Base-by-base conservation (phyloP, 1,140 invertebrate species). In the Drosophila parvula region DNA sequence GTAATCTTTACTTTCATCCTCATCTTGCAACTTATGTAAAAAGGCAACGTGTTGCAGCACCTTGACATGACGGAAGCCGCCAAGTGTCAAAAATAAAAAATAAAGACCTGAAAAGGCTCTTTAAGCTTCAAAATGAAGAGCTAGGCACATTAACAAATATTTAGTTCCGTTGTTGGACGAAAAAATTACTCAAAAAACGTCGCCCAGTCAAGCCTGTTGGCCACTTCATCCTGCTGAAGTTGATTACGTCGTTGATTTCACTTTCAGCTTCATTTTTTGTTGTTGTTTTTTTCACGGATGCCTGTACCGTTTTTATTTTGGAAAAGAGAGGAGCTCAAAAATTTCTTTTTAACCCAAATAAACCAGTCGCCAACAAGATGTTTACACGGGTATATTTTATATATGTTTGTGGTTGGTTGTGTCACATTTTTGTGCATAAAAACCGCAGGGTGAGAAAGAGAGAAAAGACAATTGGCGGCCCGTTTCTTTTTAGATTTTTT, bases 261-360 rank as follows among this genome's bases (percentile, higher is more conserved):
- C 84, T 89, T 84, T 89, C 85, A 30, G 38, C 53, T 55, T 69
- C n/a, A n/a, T 53, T 57, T 28, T 59, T 59, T 61, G 41, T 43
- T 38, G 12, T 7, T 32, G 36, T 45, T 58, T 44, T 58, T 44
- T 89, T 70, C 28, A 75, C 59, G 50, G 74, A 89, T 78, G 78
- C 67, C 64, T 58, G 73, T 84, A 55, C 84, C 78, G 85, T 88
- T 88, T 79, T 53, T 55, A 65, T 44, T 67, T 43, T 38, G 48
- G 30, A 36, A 43, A 41, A 63, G 32, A 44, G 30, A 11, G 40
- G 40, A 40, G 55, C 62, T 44, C 44, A n/a, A 68, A 55, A 68
- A 89, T 89, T 89, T 89, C 85, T 90, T 84, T 88, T 89, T 89
- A 89, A 74, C 84, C 84, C 78, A 89, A 81, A 89, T 81, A 89